These are phyloP conservation scores for Megalonaias nervosa DNA, from an alignment of 1,140 invertebrate genomes.

Conservation along the genomic window DNA sequence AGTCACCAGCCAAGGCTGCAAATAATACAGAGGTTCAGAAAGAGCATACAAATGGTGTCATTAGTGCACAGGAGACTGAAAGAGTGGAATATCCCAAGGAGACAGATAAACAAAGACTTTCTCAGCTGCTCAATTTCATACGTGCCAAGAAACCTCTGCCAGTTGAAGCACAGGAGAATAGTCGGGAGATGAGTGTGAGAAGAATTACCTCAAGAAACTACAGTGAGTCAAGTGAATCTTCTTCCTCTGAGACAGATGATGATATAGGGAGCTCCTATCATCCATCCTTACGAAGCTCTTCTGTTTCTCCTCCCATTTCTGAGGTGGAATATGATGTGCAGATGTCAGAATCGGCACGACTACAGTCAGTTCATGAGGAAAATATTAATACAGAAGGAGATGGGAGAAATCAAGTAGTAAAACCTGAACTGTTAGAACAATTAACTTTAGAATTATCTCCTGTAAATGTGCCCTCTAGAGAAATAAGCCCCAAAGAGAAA, in stretches of 20 bases:
- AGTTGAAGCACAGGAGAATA: background rate
- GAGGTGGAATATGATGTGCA: conserved; percentile 27
- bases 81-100: conserved; percentile 27
- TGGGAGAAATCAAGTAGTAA: too few relatives aligned
- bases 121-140: conserved; percentile 27
- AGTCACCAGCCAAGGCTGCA: background rate
- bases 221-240: conserved; percentile 35
- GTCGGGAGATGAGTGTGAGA: conserved; percentile 19
- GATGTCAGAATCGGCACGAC: conserved; percentile 10
- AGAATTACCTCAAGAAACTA: conserved; percentile 22
- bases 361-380: too few relatives aligned
- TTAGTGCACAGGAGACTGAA: background rate
- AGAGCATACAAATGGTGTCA: conserved; percentile 22
- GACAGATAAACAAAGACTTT: conserved; percentile 25
- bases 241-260: conserved; percentile 15
- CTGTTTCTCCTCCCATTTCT: conserved; percentile 21
- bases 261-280: background rate
- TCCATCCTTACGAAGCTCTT: conserved; percentile 8
- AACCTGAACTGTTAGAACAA: too few relatives aligned
- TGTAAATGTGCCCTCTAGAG: too few relatives aligned
- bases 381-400: too few relatives aligned
- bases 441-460: too few relatives aligned
- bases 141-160: conserved; percentile 13
- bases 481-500: too few relatives aligned
- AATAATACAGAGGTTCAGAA: conserved; percentile 17